phyloP scores from a whole-genome alignment of 1,140 invertebrate genomes.

The Monomorium pharaonis region DNA sequence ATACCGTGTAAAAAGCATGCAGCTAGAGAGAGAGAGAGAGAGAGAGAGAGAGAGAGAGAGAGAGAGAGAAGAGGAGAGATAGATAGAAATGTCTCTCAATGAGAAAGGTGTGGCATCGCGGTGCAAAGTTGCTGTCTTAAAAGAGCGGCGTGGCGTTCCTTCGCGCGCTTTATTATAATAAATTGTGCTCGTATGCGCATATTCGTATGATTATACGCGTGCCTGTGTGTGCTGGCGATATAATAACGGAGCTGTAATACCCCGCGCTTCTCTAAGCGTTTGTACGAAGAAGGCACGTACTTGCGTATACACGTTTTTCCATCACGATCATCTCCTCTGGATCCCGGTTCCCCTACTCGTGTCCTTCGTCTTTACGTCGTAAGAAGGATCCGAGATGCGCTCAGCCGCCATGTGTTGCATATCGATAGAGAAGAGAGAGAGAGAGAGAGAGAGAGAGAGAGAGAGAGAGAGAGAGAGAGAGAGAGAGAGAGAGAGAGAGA shows the following conservation, averaged over 20 bases:
- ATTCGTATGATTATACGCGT: conserved; percentile 46
- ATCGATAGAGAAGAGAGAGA: too few relatives aligned
- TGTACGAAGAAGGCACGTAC: conserved; percentile 69
- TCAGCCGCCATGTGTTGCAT: conserved; percentile 73
- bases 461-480: too few relatives aligned
- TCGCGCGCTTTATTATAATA: conserved; percentile 55
- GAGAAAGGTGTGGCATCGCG: conserved; percentile 33
- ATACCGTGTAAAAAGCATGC: background rate
- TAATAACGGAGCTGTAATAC: conserved; percentile 72
- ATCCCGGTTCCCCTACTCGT: conserved; percentile 14
- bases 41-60: background rate
- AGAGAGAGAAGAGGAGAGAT: too few relatives aligned
- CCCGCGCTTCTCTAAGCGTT: conserved; percentile 71
- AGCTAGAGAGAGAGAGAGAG: background rate
- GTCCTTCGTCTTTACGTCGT: conserved; percentile 27
- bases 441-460: too few relatives aligned
- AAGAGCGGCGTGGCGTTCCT: conserved; percentile 6
- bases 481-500: background rate
- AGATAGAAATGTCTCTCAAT: conserved; percentile 13
- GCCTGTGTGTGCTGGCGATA: conserved; percentile 55
- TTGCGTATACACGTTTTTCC: conserved; percentile 46
- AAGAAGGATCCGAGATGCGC: conserved; percentile 55
- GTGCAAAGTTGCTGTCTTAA: conserved; percentile 19
- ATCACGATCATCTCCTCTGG: conserved; percentile 68
- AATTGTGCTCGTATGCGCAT: conserved; percentile 23